Evolutionary conservation across 1,140 invertebrate species (phyloP), one percentile per base, ranked within the genome.

Genomic region (Drosophila erecta): DNA sequence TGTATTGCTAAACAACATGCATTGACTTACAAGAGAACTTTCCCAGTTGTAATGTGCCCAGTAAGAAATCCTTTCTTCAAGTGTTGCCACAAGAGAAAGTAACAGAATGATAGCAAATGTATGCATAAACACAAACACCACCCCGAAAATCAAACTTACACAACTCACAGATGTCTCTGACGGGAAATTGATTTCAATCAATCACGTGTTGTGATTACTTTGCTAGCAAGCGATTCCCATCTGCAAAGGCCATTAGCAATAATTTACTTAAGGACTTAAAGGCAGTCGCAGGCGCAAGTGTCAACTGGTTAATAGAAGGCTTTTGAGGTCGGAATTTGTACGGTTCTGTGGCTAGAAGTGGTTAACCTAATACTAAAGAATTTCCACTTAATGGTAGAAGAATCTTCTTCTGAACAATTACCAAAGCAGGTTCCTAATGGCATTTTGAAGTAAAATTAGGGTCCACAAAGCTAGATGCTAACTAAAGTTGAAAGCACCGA

Each of bases 141-240:
- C 64, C 37, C 30, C n/a, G 11, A 51, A 17, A 49, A 47, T 46
- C 38, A 71, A 38, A 58, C 50, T 43, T 56, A 44, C 27, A 43
- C 58, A 50, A 54, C 27, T 24, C 56, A 40, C 78, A 44, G 44
- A 46, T 89, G 79, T 67, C 79, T 89, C 70, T 89, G 84, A 89
- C 73, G 84, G 84, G 84, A 89, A 89, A 89, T 89, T 89, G 84
- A 84, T 89, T 89, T 89, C 84, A 89, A 89, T 89, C 84, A 89
- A 89, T 89, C 84, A 89, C 89, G 89, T 89, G 73, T 84, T 89
- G 84, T 89, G 84, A 89, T 89, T 89, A 89, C 84, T 84, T 87
- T 89, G 79, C 72, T 78, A 40, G 40, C 53, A 46, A 80, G 72
- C 81, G 62, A 58, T 12, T 47, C 43, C 37, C 37, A 35, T 67